Base-by-base conservation (phyloP, 2,797 vertebrate genomes). In the Coracias cyanogaster region DNA sequence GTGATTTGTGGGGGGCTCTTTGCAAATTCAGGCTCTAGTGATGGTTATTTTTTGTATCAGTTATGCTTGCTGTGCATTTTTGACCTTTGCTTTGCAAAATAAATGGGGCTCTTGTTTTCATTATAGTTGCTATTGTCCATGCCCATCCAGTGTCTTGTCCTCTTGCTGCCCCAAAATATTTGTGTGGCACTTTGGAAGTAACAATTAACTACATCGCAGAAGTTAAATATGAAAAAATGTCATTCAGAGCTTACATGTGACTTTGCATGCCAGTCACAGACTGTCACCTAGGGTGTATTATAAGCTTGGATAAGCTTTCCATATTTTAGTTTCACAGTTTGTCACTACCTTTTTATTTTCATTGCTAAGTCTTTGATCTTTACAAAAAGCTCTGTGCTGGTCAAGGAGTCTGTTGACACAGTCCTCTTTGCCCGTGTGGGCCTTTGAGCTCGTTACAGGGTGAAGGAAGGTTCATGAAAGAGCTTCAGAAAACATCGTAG, bases 321-420 rank as follows among this genome's bases (percentile, higher is more conserved):
- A 3, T 88, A 15, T 84, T 95, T 67, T 43, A 87, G 39, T 41
- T 82, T 95, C 86, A 64, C 64, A 55, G 74, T 91, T 90, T 92
- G 86, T 86, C 81, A 76, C 43, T 60, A 29, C 55, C 18, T 86
- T 92, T 33, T 89, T 92, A 20, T 93, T 96, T 95, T 78, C 82
- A 81, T 48, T 87, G 71, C 78, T 77, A 8, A 77, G 92, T 60
- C 86, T 96, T 89, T 94, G 83, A 92, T 96, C 94, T 86, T 43
- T 64, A 39, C 26, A 43, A 45, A 87, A 87, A 71, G 55, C 86
- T 90, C 45, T 89, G 71, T 5, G 3, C 71, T 73, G 89, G 55
- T 87, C 55, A 20, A 64, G 89, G 41, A 57, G 43, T 82, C 58
- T 96, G 90, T 86, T 92, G 92, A 70, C 71, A 89, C 37, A 89